These are phyloP conservation scores for Mellivora capensis DNA, from an alignment of 2,113 vertebrate species.

Conservation along the genomic window DNA sequence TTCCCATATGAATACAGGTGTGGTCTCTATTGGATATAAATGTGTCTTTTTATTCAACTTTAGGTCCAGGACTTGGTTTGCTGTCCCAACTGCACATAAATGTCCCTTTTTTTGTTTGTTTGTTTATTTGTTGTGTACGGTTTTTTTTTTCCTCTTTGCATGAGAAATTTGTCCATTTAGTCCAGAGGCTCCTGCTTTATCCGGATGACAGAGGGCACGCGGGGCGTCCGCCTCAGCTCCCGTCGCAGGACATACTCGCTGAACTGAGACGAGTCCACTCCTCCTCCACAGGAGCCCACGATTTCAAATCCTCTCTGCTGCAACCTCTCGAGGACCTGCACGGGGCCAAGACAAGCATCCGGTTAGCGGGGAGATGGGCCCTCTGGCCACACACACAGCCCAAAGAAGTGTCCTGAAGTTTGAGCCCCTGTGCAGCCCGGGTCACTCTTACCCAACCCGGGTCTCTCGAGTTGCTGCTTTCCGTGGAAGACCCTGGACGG, in stretches of 20 bases:
- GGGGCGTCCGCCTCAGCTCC: conserved; percentile 87
- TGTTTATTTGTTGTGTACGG: background rate
- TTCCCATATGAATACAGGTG: conserved; percentile 85
- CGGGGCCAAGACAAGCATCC: conserved; percentile 21
- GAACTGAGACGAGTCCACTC: conserved; percentile 97
- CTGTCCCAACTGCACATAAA: conserved; percentile 81
- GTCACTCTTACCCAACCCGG: background rate
- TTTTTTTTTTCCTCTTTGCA: conserved; percentile 65
- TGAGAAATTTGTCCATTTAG: conserved; percentile 85
- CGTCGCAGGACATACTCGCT: conserved; percentile 94
- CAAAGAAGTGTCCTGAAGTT: background rate
- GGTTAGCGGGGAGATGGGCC: background rate
- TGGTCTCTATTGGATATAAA: conserved; percentile 85
- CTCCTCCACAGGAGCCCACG: conserved; percentile 93
- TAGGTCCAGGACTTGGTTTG: conserved; percentile 82
- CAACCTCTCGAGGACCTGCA: conserved; percentile 93
- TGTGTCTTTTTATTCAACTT: conserved; percentile 83
- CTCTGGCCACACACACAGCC: no score
- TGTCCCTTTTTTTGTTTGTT: conserved; percentile 57
- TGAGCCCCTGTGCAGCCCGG: background rate
- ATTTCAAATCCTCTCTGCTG: conserved; percentile 95
- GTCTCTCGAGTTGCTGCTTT: background rate
- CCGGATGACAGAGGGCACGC: conserved; percentile 85
- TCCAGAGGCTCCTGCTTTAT: conserved; percentile 95
- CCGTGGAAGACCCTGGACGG: background rate